These are phyloP conservation scores for Pipistrellus kuhlii DNA, from an alignment of 2,797 vertebrate genomes.

Conservation along the genomic window DNA sequence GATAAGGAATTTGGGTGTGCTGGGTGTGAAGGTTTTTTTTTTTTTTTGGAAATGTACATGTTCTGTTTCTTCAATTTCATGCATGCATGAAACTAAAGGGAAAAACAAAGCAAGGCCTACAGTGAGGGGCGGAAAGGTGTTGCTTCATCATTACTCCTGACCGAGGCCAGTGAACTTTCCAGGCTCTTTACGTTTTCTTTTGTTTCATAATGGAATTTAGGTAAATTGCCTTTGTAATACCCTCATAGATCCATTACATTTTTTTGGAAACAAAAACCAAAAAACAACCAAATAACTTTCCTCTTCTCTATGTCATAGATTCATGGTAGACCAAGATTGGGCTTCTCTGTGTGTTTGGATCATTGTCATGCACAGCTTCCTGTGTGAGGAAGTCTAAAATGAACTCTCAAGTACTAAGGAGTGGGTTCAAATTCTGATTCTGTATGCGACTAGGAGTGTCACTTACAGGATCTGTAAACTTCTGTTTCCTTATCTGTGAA, in stretches of 20 bases:
- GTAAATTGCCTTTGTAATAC: background rate
- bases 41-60: background rate
- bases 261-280: background rate
- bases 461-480: background rate
- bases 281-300: background rate
- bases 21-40: background rate
- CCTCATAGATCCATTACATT: background rate
- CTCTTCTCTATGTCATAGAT: background rate
- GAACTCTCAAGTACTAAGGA: background rate
- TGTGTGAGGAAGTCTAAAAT: background rate
- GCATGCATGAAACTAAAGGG: background rate
- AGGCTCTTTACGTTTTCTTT: background rate
- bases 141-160: background rate
- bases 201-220: background rate
- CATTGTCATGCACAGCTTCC: background rate
- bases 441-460: background rate
- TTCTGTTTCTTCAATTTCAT: background rate
- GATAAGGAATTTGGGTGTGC: background rate
- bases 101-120: background rate
- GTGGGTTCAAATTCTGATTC: background rate
- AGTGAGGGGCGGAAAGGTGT: background rate
- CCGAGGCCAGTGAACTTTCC: background rate
- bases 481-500: background rate
- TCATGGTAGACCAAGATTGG: background rate
- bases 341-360: background rate